Evolutionary conservation across 1,140 invertebrate genomes (phyloP).

Genomic region (Lordiphosa collinella): DNA sequence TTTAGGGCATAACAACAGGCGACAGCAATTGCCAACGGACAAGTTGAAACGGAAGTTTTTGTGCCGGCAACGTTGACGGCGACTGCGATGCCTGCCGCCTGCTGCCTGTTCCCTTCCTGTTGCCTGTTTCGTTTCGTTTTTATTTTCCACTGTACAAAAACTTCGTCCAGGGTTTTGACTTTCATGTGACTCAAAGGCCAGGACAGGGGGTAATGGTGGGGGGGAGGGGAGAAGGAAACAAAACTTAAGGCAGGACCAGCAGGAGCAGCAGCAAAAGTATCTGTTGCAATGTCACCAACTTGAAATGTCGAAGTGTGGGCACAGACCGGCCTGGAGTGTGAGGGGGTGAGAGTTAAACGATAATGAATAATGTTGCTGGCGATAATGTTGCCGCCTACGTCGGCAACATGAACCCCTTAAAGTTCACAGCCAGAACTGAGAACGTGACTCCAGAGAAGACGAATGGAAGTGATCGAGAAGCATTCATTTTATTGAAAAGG

Average conservation of each 20-base stretch:
- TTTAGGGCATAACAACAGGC: slow-evolving; percentile 32
- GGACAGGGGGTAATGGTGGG: not conserved
- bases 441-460: slow-evolving; percentile 2
- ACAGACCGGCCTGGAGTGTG: no score
- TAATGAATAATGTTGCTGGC: slow-evolving; percentile 70
- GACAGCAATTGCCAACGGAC: slow-evolving; percentile 55
- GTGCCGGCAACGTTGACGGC: slow-evolving; percentile 24
- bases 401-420: slow-evolving; percentile 33
- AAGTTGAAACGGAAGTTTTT: slow-evolving; percentile 68
- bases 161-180: slow-evolving; percentile 61
- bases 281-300: slow-evolving; percentile 73
- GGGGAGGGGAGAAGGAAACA: slow-evolving; percentile 8
- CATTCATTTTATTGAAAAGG: no score
- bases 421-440: not conserved
- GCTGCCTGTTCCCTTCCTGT: slow-evolving; percentile 4
- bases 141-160: slow-evolving; percentile 48
- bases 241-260: slow-evolving; percentile 44
- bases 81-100: not conserved
- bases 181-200: slow-evolving; percentile 28
- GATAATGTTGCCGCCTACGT: slow-evolving; percentile 64
- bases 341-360: slow-evolving; percentile 31
- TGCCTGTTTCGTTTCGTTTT: slow-evolving; percentile 9
- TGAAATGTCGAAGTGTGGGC: slow-evolving; percentile 30
- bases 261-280: slow-evolving; percentile 46
- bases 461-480: not conserved